Base-by-base conservation (phyloP, 2,797 vertebrate species). In the Bradypodion ventrale region DNA sequence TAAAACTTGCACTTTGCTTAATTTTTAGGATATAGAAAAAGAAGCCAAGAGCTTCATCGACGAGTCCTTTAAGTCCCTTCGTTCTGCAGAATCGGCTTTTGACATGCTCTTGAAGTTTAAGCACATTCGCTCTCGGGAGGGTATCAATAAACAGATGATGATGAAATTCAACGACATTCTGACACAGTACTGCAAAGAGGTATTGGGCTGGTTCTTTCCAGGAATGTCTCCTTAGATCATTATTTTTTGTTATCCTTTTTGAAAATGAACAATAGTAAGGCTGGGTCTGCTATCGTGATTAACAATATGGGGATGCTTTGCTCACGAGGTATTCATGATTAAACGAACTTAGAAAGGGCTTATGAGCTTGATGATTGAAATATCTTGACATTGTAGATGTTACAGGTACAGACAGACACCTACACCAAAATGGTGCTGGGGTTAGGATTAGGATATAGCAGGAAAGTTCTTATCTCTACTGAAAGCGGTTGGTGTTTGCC, bases 151-250 rank as follows among this genome's bases (percentile, higher is more conserved):
- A 32, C 97, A 98, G 88, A 92, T 99, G 95, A 98, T 97, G 97
- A 96, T 92, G 94, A 99, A 98, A 82, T 98, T 98, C 83, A 95
- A 94, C 15, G 97, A 98, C 73, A 94, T 99, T 86, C 92, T 99
- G 86, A 91, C 90, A n/a, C 97, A 98, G 85, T 99, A 97, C 83
- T 96, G 94, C 88, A 98, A 97, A 97, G 98, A 99, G 98, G 99
- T 99, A 92, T 88, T 32, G 4, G 4, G 10, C 25, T 35, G 0
- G 65, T 70, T 15, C 27, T n/a, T 7, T 73, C 32, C 10, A 21
- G 65, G 15, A n/a, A 2, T 10, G 37, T 19, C 21, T 10, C 8
- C 9, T 29, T 49, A 21, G 35, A 73, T 15, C 16, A n/a, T n/a
- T n/a, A n/a, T n/a, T n/a, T 72, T 56, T 56, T 29, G 46, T 1